Evolutionary conservation across 2,888 invertebrate genomes (phyloP), one percentile per base, ranked within the genome.

Genomic region (Eilema depressum): DNA sequence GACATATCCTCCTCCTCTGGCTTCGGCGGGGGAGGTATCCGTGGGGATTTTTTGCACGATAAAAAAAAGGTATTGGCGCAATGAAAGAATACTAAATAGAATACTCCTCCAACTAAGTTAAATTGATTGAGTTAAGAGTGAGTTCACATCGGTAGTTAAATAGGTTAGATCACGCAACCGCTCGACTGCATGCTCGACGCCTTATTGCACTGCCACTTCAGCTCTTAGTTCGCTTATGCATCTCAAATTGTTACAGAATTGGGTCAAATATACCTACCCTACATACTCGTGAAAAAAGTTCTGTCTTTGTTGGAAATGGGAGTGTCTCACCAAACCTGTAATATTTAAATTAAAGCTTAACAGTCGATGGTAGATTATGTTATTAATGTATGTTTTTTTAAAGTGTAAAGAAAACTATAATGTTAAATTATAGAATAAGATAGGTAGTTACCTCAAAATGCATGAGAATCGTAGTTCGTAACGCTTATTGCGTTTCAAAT

Each of bases 71-170:
- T 47, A 20, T 47, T 3, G 47, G 7, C 3, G 17, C 1, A 41
- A 5, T 17, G 17, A 47, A 47, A 41, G 0, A 47, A 7, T 47
- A 47, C 20, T 1, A 47, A 47, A 20, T 20, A 47, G 1, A 17
- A 5, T 47, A 53, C 53, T 8, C n/a, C 53, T 53, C n/a, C 53
- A 53, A 53, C 53, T 53, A 53, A 53, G 53, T 53, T 53, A 53
- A 53, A 53, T 53, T 53, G 53, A 53, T 53, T n/a, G 53, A 53
- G 53, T 53, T n/a, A 53, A 47, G n/a, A 53, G 53, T 53, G 47
- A 47, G 47, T 53, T 53, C 53, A 53, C 53, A n/a, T 53, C 20
- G n/a, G n/a, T 10, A 53, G 53, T 53, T 53, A 8, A 53, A 53
- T 53, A n/a, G 20, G 53, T 53, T 53, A 53, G 20, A 53, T n/a